A percentile compares a stretch with the other conserved stretches of the same genome.
Evolutionary conservation across 2,113 vertebrate species (phyloP).

Genomic region (Channa argus): DNA sequence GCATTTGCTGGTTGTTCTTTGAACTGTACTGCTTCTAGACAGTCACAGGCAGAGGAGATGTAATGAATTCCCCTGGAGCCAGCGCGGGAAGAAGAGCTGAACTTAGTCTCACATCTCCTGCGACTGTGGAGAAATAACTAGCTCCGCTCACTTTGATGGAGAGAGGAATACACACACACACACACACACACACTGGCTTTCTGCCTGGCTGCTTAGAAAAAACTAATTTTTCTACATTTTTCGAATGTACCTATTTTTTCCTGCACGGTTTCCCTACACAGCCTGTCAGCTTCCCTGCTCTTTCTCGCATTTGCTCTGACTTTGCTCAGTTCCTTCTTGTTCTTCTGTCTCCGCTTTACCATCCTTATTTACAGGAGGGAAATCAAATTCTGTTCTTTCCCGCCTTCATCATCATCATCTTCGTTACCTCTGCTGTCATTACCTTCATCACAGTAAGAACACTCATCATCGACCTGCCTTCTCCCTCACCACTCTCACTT

Average conservation of each 20-base stretch:
- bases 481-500: conserved; percentile 68
- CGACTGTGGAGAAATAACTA: conserved; percentile 75
- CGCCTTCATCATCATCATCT: neutral
- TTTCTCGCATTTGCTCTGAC: neutral
- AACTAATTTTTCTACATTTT: conserved; percentile 49
- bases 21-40: conserved; percentile 59
- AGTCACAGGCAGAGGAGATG: conserved; percentile 59
- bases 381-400: neutral
- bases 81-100: conserved; percentile 61
- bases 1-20: conserved; percentile 58
- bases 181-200: conserved; percentile 20
- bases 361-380: neutral
- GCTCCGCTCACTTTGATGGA: conserved; percentile 74
- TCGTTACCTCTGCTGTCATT: neutral
- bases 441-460: neutral
- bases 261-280: neutral
- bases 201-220: conserved; percentile 44
- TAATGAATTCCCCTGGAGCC: conserved; percentile 72
- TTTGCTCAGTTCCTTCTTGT: neutral
- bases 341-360: neutral
- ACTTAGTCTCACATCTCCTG: conserved; percentile 72
- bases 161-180: conserved; percentile 9
- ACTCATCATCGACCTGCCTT: neutral
- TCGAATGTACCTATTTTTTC: conserved; percentile 22
- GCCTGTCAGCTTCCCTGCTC: neutral